Base-by-base conservation (phyloP, 2,113 vertebrate species). In the Gymnarchus niloticus region DNA sequence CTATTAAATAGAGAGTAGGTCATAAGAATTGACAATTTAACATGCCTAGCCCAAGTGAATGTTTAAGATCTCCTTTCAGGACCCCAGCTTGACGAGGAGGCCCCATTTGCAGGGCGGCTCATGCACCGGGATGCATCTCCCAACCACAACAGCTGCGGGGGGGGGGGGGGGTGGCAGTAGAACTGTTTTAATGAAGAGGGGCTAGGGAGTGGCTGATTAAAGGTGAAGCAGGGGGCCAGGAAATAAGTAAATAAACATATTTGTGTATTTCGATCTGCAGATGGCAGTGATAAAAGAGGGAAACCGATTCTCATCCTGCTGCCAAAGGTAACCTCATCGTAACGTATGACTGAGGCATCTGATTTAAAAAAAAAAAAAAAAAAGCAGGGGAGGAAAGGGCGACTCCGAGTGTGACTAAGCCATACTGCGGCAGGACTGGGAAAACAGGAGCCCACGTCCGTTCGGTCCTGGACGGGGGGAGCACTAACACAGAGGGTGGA, bases 311-410 rank as follows among this genome's bases (percentile, higher is more conserved):
- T 44, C 17, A 61, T 84, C 61, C 52, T 33, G 23, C 46, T 61
- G 56, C 83, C 52, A 57, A 33, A 17, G 61, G 84, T 77, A 19
- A 85, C 51, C 84, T 85, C 51, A 80, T 85, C 84, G 48, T 28
- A 25, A 57, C 12, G 69, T 25, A 46, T 41, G 17, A 41, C 73
- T 12, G 51, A 57, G 23, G 28, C 14, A 37, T 21, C 19, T 44
- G 84, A 49, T 80, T 59, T 44, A 61, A 84, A 77, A 77, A 77
- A 28, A 3, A 25, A 33, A 73, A 83, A 83, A 57, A 33, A 56
- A 54, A 54, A 73, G 19, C 21, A 85, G 54, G 46, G 80, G 77
- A 80, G 57, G 52, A 54, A 57, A 41, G 23, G 28, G 14, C 6
- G 49, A 52, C 25, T 81, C 48, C 7, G 49, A 52, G 28, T 82